Conservation (phyloP, 2,888 invertebrate species). For the Griposia aprilina region DNA sequence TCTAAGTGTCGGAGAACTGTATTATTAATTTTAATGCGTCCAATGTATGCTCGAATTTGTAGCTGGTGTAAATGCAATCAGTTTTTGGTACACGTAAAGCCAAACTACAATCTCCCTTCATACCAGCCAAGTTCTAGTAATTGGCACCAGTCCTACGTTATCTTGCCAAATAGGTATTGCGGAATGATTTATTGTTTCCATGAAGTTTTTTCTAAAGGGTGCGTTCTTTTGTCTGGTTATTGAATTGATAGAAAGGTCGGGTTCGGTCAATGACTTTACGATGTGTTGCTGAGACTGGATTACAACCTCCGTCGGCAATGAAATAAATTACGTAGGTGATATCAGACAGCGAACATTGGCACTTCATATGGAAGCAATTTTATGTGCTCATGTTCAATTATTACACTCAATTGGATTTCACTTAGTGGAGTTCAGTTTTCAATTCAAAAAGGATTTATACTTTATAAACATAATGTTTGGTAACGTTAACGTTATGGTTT, state of each 20-base stretch:
- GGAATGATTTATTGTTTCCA: constrained; percentile 50
- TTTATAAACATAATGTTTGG: neutral
- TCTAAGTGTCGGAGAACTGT: constrained; percentile 42
- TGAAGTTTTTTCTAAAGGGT: constrained; percentile 34
- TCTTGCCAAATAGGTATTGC: constrained; percentile 58
- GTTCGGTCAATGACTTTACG: constrained; percentile 29
- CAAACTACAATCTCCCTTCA: constrained; percentile 17
- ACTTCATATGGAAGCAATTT: constrained; percentile 32
- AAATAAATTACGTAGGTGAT: constrained; percentile 29
- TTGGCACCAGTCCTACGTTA: constrained; percentile 51
- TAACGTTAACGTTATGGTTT: neutral
- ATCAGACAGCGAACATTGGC: constrained; percentile 27
- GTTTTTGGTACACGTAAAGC: constrained; percentile 27
- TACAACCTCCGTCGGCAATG: constrained; percentile 6
- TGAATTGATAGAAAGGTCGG: constrained; percentile 29
- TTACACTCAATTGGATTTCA: constrained; percentile 37
- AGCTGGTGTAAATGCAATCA: constrained; percentile 18
- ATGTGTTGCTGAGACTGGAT: constrained; percentile 7
- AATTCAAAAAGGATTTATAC: neutral
- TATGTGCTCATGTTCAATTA: constrained; percentile 41
- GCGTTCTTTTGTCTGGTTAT: constrained; percentile 23
- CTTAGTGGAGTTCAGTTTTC: constrained; percentile 7
- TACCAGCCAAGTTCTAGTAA: constrained; percentile 49
- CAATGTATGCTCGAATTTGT: constrained; percentile 46
- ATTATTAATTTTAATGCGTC: constrained; percentile 55